Evolutionary conservation across 2,888 invertebrate species (phyloP).

Genomic region (Drosophila macrospina): DNA sequence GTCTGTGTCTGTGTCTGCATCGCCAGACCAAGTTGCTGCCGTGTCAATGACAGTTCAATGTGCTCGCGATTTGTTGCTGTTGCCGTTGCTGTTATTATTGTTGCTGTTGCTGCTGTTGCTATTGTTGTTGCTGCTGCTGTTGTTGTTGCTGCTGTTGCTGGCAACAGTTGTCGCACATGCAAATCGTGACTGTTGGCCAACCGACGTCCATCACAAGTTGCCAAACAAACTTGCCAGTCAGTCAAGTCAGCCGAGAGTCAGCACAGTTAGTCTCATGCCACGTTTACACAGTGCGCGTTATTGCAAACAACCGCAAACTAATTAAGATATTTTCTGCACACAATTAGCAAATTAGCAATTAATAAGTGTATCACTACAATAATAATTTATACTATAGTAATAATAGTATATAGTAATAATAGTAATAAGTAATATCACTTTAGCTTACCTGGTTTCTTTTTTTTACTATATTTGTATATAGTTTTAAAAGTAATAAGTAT

Average conservation of each 20-base stretch:
- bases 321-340: too few relatives aligned
- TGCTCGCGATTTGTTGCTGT: slow-evolving; percentile 73
- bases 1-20: slow-evolving; percentile 37
- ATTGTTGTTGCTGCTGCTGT: slow-evolving; percentile 39
- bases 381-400: too few relatives aligned
- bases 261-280: slow-evolving; percentile 23
- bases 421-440: too few relatives aligned
- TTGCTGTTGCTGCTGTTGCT: slow-evolving; percentile 50
- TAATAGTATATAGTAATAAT: too few relatives aligned
- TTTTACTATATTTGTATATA: too few relatives aligned
- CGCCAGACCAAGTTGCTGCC: slow-evolving; percentile 57
- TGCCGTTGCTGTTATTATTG: slow-evolving; percentile 41
- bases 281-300: slow-evolving; percentile 31
- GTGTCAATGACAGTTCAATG: slow-evolving; percentile 84
- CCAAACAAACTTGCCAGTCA: slow-evolving; percentile 72
- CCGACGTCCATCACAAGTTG: slow-evolving; percentile 78
- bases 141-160: slow-evolving; percentile 49
- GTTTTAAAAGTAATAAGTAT: too few relatives aligned
- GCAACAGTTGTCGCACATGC: slow-evolving; percentile 81
- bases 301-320: too few relatives aligned
- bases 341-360: too few relatives aligned
- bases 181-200: slow-evolving; percentile 80
- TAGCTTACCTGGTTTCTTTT: too few relatives aligned
- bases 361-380: too few relatives aligned
- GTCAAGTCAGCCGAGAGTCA: slow-evolving; percentile 43